phyloP scores from a whole-genome alignment of 2,888 invertebrate genomes.

The Timandra comae region DNA sequence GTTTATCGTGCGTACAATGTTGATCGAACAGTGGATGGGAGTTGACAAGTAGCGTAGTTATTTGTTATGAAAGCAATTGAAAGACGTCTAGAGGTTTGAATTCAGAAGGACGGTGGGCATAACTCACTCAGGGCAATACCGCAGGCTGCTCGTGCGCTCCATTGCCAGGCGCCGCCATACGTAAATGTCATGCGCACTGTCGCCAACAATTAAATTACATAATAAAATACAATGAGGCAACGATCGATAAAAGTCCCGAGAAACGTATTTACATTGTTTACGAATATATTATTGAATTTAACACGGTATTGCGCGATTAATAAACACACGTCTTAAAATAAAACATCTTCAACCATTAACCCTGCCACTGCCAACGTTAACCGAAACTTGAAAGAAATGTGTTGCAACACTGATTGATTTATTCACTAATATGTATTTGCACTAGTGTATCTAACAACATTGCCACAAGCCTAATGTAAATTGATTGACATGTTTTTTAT shows the following conservation, averaged over 20 bases:
- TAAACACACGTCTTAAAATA: constrained; percentile 6
- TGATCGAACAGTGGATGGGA: too few species aligned
- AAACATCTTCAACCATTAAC: constrained; percentile 8
- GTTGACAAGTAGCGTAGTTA: too few species aligned
- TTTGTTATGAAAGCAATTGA: too few species aligned
- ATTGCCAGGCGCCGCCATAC: constrained; percentile 31
- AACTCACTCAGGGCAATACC: constrained; percentile 57
- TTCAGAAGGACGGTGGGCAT: constrained; percentile 51
- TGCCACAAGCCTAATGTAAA: constrained; percentile 47
- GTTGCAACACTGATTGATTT: constrained; percentile 26
- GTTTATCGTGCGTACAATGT: too few species aligned
- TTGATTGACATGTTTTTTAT: constrained; percentile 68
- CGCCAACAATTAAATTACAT: constrained; percentile 44
- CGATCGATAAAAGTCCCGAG: constrained; percentile 23
- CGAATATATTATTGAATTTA: background rate
- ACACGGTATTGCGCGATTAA: too few species aligned
- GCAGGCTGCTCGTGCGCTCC: constrained; percentile 36
- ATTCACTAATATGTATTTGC: constrained; percentile 24
- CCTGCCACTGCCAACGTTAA: background rate
- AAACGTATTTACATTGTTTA: constrained; percentile 16
- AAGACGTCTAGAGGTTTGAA: too few species aligned
- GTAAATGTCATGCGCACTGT: constrained; percentile 60
- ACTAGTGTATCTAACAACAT: constrained; percentile 36
- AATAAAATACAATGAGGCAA: constrained; percentile 27
- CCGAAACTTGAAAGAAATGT: constrained; percentile 11